A percentile compares a stretch with the other conserved stretches of the same genome.
Conservation (phyloP, 2,888 invertebrate species). For the Griposia aprilina region DNA sequence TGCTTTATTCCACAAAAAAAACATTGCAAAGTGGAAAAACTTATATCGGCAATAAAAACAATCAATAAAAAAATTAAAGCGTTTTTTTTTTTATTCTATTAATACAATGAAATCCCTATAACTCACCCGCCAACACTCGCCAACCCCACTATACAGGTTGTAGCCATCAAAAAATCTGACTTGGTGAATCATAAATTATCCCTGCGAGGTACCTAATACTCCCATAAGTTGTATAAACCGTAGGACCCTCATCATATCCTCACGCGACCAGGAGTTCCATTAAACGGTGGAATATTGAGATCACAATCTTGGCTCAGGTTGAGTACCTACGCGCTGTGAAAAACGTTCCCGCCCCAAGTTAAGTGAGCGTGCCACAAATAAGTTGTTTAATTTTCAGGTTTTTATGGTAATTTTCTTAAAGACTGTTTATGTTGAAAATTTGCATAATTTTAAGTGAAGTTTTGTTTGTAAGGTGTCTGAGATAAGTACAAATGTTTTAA, state of each 20-base stretch:
- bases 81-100: too few relatives aligned
- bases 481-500: not conserved
- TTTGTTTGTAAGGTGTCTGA: conserved; percentile 17
- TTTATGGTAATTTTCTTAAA: conserved; percentile 38
- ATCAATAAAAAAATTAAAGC: too few relatives aligned
- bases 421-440: conserved; percentile 25
- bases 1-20: not conserved
- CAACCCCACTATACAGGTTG: conserved; percentile 54
- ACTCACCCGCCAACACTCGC: conserved; percentile 56
- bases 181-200: conserved; percentile 71
- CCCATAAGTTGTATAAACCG: conserved; percentile 65
- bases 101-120: not conserved
- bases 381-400: conserved; percentile 43
- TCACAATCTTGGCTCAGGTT: conserved; percentile 67
- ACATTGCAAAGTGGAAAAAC: not conserved
- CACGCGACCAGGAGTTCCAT: conserved; percentile 65
- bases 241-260: conserved; percentile 54
- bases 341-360: conserved; percentile 51
- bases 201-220: conserved; percentile 52
- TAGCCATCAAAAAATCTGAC: conserved; percentile 68
- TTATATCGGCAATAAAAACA: not conserved
- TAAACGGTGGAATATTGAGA: conserved; percentile 70
- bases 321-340: conserved; percentile 45
- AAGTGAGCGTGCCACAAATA: conserved; percentile 52
- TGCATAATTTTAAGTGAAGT: conserved; percentile 5